Conservation (phyloP, 2,888 invertebrate genomes). For the Aspidiotus destructor region DNA sequence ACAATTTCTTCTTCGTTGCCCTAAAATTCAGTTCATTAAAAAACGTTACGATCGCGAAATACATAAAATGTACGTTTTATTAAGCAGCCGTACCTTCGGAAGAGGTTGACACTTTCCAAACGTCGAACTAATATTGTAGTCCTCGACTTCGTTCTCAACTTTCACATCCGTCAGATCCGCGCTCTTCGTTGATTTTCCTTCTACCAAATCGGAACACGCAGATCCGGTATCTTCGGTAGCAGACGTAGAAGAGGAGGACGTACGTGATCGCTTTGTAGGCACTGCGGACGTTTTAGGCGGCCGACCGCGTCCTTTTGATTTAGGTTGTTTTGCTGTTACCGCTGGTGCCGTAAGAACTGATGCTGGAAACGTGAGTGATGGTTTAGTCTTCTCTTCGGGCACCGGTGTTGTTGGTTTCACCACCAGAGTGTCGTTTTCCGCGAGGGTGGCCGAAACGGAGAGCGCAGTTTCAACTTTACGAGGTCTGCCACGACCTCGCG, state of each 20-base stretch:
- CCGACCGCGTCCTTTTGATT: slow-evolving; percentile 10
- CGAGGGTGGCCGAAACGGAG: neutral
- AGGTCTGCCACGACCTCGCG: neutral
- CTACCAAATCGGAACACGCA: neutral
- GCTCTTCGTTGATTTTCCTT: neutral
- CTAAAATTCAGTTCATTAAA: slow-evolving; percentile 36
- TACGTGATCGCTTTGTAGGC: slow-evolving; percentile 13
- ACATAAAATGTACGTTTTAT: neutral
- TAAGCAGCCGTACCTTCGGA: slow-evolving; percentile 2
- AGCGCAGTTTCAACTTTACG: neutral
- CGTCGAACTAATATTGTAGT: slow-evolving; percentile 24
- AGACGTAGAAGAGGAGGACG: neutral
- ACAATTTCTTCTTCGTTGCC: slow-evolving; percentile 48
- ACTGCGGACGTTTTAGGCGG: slow-evolving; percentile 14
- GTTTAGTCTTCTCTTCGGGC: neutral
- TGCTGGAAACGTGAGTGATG: too few relatives aligned
- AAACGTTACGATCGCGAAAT: neutral
- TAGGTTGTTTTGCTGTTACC: neutral
- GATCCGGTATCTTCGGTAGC: neutral
- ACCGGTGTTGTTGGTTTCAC: neutral
- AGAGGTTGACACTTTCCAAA: slow-evolving; percentile 12
- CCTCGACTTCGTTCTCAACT: slow-evolving; percentile 14
- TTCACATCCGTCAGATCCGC: neutral
- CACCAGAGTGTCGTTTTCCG: neutral
- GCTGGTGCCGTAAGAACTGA: neutral